A percentile compares a stretch with the other conserved stretches of the same genome.
Conservation (phyloP, 1,140 invertebrate genomes). For the Hyles euphorbiae region DNA sequence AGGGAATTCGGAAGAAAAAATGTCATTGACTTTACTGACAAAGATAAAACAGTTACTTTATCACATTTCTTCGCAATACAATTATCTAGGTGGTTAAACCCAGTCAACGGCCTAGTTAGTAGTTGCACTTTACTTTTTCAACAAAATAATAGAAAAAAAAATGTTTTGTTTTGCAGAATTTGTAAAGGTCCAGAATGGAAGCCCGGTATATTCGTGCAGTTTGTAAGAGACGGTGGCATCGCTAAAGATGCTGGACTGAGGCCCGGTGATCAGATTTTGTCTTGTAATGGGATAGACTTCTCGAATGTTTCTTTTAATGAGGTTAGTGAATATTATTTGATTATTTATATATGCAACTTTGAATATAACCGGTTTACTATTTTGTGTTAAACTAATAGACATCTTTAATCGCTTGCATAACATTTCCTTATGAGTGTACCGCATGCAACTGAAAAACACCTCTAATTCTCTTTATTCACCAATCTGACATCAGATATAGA, state of each 20-base stretch:
- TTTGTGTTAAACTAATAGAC: too few species aligned
- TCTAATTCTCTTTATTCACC: too few species aligned
- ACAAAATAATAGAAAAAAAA: constrained; percentile 1
- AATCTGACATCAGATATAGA: too few species aligned
- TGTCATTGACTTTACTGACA: not conserved
- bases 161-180: constrained; percentile 76
- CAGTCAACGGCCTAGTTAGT: not conserved
- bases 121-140: not conserved
- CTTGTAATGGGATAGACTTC: constrained; percentile 91
- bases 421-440: too few species aligned
- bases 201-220: constrained; percentile 92
- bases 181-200: constrained; percentile 90
- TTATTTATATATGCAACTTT: too few species aligned
- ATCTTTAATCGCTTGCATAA: too few species aligned
- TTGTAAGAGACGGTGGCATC: constrained; percentile 91
- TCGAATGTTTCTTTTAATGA: constrained; percentile 87
- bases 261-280: constrained; percentile 93
- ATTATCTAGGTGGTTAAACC: not conserved
- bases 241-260: constrained; percentile 90
- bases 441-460: too few species aligned
- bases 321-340: constrained; percentile 59
- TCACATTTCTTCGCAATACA: not conserved
- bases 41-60: not conserved
- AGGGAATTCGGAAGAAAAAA: too few species aligned
- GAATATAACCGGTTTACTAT: too few species aligned